phyloP scores from a whole-genome alignment of 2,797 vertebrate species.

The Sebastes cheni region DNA sequence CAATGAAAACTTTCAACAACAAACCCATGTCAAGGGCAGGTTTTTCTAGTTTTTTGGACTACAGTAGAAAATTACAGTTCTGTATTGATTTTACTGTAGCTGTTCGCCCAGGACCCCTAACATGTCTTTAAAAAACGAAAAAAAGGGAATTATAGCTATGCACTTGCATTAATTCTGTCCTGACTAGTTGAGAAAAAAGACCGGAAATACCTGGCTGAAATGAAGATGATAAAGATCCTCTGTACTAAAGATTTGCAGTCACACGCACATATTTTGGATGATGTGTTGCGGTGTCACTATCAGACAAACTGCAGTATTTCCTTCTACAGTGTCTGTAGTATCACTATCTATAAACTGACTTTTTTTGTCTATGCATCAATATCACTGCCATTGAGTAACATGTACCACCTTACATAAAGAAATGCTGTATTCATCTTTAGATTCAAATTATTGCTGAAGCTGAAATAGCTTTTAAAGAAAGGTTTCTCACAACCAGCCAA shows the following conservation, averaged over 20 bases:
- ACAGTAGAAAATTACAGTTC: neutral
- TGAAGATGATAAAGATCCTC: neutral
- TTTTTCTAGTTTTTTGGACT: neutral
- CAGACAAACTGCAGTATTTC: neutral
- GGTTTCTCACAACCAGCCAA: neutral
- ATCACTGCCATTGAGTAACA: neutral
- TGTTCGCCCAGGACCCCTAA: neutral
- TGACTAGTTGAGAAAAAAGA: neutral
- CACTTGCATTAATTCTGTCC: neutral
- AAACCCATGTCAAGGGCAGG: no score
- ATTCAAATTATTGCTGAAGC: neutral
- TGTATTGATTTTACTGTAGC: neutral
- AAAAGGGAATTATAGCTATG: neutral
- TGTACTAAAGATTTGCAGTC: neutral
- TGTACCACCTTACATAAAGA: neutral
- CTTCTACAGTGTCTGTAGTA: no score
- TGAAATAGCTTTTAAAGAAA: neutral
- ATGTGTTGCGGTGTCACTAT: neutral
- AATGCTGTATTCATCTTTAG: neutral
- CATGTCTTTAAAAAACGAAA: neutral
- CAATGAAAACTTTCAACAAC: neutral
- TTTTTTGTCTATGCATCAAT: neutral
- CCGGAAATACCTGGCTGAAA: neutral
- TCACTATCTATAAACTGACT: neutral
- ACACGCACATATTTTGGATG: neutral